Percentiles rank a stretch among this genome's conserved stretches.
Evolutionary conservation across 2,797 vertebrate genomes (phyloP).

Genomic region (Sebastes nivosus): DNA sequence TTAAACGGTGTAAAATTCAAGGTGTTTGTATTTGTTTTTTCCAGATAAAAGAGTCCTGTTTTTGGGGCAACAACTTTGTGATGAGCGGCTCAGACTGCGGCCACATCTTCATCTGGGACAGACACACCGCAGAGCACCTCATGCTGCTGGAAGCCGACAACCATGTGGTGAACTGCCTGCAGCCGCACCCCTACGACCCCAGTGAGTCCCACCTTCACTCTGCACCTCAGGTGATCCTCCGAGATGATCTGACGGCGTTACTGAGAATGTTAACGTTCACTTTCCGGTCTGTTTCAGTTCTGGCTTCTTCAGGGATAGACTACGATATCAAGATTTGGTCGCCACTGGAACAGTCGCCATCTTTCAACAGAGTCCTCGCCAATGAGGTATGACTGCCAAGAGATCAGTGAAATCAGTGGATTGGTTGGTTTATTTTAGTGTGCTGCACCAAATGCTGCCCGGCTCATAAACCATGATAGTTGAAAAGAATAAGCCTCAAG

Average conservation of each 20-base stretch:
- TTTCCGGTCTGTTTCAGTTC: constrained; percentile 82
- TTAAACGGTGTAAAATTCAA: background rate
- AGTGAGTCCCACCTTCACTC: constrained; percentile 82
- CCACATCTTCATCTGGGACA: constrained; percentile 99
- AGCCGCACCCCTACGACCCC: constrained; percentile 97
- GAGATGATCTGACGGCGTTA: accelerated
- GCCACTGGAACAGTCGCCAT: constrained; percentile 89
- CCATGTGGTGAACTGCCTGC: constrained; percentile 98
- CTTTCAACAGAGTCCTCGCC: constrained; percentile 96
- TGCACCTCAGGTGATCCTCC: background rate
- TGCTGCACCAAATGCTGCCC: background rate
- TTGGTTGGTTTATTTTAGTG: background rate
- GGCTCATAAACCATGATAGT: background rate
- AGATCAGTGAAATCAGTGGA: background rate
- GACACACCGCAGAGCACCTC: constrained; percentile 94
- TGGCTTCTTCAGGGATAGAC: constrained; percentile 98
- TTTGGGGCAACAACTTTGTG: constrained; percentile 98
- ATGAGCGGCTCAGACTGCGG: constrained; percentile 99
- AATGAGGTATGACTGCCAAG: constrained; percentile 84
- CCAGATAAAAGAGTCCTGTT: constrained; percentile 99
- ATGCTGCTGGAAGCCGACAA: constrained; percentile 99
- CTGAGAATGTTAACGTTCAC: background rate
- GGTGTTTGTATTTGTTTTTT: constrained; percentile 12
- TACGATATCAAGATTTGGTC: constrained; percentile 99
- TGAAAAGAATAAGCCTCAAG: too few relatives aligned